phyloP scores from a whole-genome alignment of 2,113 vertebrate species.

The Melanerpes formicivorus region DNA sequence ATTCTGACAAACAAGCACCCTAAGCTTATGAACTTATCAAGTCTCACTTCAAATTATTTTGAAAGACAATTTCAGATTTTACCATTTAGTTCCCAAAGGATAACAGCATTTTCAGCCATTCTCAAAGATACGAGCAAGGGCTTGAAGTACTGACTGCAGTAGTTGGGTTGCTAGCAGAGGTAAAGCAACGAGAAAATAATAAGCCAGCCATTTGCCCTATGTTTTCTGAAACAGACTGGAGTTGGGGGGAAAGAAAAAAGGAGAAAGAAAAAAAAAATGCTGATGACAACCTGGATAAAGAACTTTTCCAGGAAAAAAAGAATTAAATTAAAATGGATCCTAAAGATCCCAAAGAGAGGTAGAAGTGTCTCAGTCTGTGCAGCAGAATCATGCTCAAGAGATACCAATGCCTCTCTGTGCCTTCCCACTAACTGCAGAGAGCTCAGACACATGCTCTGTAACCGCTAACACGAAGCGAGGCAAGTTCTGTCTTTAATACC shows the following conservation, averaged over 20 bases:
- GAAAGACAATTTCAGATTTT: neutral
- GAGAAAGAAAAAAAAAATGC: no score
- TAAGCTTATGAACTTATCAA: constrained; percentile 6
- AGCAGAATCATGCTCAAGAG: neutral
- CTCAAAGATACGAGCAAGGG: neutral
- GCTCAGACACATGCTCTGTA: neutral
- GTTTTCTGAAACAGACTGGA: neutral
- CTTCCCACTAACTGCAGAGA: neutral
- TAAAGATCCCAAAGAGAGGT: neutral
- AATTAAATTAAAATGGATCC: neutral
- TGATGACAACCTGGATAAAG: neutral
- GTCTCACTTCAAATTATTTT: constrained; percentile 14
- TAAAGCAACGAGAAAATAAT: neutral
- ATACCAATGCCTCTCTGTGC: neutral
- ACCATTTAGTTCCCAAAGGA: neutral
- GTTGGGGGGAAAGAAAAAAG: no score
- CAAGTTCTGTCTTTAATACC: neutral
- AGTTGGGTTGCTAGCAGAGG: neutral
- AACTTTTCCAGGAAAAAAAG: neutral
- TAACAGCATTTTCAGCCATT: neutral
- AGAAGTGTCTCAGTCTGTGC: neutral
- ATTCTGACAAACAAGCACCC: constrained; percentile 8
- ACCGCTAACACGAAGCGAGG: neutral
- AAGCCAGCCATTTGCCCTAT: neutral
- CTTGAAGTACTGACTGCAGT: neutral